Evolutionary conservation across 1,140 invertebrate species (phyloP), one percentile per base, ranked within the genome.

Genomic region (Acyrthosiphon pisum): DNA sequence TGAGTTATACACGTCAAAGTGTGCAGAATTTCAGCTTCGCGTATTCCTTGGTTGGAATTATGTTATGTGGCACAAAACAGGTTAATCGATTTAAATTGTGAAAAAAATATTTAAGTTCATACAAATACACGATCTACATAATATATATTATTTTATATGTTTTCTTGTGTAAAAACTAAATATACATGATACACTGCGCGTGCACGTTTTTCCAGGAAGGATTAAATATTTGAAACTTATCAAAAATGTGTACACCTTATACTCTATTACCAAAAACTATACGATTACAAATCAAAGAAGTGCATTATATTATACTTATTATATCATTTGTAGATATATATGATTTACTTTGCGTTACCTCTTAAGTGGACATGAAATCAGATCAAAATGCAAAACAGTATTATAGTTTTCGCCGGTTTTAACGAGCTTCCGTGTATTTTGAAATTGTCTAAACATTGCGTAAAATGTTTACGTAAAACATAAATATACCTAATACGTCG

Each of bases 401-500:
- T n/a, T n/a, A 76, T 76, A 76, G 22, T 76, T 18, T 76, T n/a
- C 14, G n/a, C 60, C 30, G 30, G 60, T 76, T 76, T 50, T 76
- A 20, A 76, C 14, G 60, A 76, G n/a, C 60, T 76, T 76, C n/a
- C 11, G 14, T n/a, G 60, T n/a, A 18, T 76, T 76, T 68, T n/a
- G n/a, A 76, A 76, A 76, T n/a, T 76, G 14, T 76, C 30, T 76
- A n/a, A 76, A 76, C 60, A n/a, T n/a, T 76, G 60, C 30, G 60
- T 35, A 76, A 76, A 76, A 76, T 76, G n/a, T 76, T 76, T 76
- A 76, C 60, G 60, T 35, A n/a, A 76, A 76, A 76, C 60, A 76
- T 76, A n/a, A 76, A 76, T 76, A 76, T n/a, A 76, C 60, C 30
- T 76, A 76, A 76, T 76, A n/a, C n/a, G 60, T 76, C 30, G n/a